phyloP scores from a whole-genome alignment of 2,888 invertebrate genomes.

The Acrocera orbiculus region DNA sequence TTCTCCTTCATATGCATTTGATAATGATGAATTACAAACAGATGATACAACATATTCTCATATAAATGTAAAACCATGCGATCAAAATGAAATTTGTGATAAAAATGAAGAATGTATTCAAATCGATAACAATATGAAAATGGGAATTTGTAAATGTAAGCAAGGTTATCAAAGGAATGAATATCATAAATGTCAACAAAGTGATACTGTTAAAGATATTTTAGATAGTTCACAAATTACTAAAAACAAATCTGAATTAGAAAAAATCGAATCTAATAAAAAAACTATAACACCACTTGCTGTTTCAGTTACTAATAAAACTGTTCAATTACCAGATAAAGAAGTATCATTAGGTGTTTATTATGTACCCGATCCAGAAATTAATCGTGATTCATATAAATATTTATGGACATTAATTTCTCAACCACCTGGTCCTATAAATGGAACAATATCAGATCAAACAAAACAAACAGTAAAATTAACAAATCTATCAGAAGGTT shows the following conservation, averaged over 20 bases:
- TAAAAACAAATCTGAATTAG: constrained; percentile 4
- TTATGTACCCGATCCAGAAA: constrained; percentile 57
- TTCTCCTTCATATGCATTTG: constrained; percentile 16
- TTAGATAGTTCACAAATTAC: constrained; percentile 13
- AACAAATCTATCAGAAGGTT: constrained; percentile 67
- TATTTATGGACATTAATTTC: constrained; percentile 78
- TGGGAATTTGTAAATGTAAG: constrained; percentile 56
- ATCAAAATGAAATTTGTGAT: constrained; percentile 37
- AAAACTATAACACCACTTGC: constrained; percentile 45
- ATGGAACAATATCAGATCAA: constrained; percentile 62
- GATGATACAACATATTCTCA: constrained; percentile 29
- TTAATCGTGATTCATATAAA: constrained; percentile 57
- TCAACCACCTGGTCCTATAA: constrained; percentile 61
- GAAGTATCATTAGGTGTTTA: constrained; percentile 69
- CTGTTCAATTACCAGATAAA: constrained; percentile 65
- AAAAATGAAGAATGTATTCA: constrained; percentile 52
- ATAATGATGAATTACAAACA: constrained; percentile 29
- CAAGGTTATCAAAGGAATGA: constrained; percentile 40
- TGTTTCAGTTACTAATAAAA: constrained; percentile 59
- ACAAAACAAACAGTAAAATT: constrained; percentile 69
- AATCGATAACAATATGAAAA: constrained; percentile 36
- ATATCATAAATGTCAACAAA: constrained; percentile 24
- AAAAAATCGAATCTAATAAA: background rate
- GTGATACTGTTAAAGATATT: constrained; percentile 13
- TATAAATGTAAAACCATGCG: constrained; percentile 39